phyloP scores from a whole-genome alignment of 2,113 vertebrate species.

The Pleuronectes platessa region DNA sequence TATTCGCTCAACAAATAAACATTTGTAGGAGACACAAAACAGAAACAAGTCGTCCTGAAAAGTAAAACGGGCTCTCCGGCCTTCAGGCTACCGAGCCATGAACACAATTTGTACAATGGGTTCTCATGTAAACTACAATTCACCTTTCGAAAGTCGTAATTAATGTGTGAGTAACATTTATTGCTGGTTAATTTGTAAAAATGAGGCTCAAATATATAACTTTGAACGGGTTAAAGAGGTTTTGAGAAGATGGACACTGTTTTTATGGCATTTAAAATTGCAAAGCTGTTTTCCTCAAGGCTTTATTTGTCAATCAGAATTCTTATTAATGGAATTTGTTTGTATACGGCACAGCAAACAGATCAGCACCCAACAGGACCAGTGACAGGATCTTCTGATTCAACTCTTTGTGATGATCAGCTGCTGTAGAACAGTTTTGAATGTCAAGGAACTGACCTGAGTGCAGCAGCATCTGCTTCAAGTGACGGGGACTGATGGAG shows the following conservation, averaged over 20 bases:
- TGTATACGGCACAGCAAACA: conserved; percentile 5
- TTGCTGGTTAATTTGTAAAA: conserved; percentile 34
- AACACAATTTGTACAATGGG: not conserved
- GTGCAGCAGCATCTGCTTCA: not conserved
- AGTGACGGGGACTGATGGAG: not conserved
- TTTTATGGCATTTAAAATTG: conserved; percentile 3
- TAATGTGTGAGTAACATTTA: conserved; percentile 30
- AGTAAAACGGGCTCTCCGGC: conserved; percentile 23
- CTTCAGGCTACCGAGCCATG: conserved; percentile 18
- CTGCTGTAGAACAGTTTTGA: not conserved
- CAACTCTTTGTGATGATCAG: conserved; percentile 10
- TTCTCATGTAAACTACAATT: conserved; percentile 19
- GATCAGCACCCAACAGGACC: not conserved
- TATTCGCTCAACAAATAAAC: conserved; percentile 40
- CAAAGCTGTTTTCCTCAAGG: conserved; percentile 21
- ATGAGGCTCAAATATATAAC: conserved; percentile 9
- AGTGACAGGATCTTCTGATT: conserved; percentile 10
- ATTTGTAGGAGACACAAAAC: conserved; percentile 30
- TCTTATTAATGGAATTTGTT: not conserved
- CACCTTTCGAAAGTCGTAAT: conserved; percentile 10
- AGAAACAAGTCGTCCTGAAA: conserved; percentile 26
- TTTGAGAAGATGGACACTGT: not conserved
- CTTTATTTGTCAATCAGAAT: conserved; percentile 2
- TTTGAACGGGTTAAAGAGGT: conserved; percentile 6
- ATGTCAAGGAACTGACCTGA: not conserved